Evolutionary conservation across 2,113 vertebrate species (phyloP), one percentile per base, ranked within the genome.

Genomic region (Salminus brasiliensis): DNA sequence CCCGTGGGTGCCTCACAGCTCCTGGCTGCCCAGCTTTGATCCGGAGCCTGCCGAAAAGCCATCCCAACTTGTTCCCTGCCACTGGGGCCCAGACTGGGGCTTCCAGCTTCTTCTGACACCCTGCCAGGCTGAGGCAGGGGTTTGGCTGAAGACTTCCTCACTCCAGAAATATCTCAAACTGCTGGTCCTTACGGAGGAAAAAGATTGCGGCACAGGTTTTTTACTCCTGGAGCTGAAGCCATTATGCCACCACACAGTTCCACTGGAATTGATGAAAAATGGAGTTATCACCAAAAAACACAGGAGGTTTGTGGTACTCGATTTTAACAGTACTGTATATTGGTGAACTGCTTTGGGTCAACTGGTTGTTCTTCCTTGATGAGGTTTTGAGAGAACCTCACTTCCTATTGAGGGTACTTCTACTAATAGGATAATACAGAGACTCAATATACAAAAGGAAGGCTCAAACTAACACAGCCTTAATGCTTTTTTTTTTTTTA

Each of bases 1-100:
- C 74, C 57, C 10, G 11, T 32, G 62, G 68, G 55, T 11, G 32
- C 72, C 66, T 75, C 63, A 45, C 53, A 62, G 62, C 57, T 39
- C 74, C 43, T 75, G 5, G 72, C 30, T 62, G 39, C 66, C 45
- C 47, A 45, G 74, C 80, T 81, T 77, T 81, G 57, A 81, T 81
- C 80, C 29, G 0, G 34, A 32, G 80, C 59, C 68, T 62, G 68
- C 55, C 27, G 66, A 53, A 57, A 72, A 75, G 45, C 25, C 10
- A 1, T 47, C 79, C 72, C 47, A 11, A 68, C 25, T 4, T 55
- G 57, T 52, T 79, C 69, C 29, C 76, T 57, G 39, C 18, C 76
- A 70, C 66, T 53, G 55, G 45, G 59, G 41, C 55, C 59, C 53
- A 45, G 45, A 5, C 57, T 53, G 69, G 59, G 55, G 16, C 43